Evolutionary conservation across 1,140 invertebrate genomes (phyloP).

Genomic region (Zeugodacus cucurbitae): DNA sequence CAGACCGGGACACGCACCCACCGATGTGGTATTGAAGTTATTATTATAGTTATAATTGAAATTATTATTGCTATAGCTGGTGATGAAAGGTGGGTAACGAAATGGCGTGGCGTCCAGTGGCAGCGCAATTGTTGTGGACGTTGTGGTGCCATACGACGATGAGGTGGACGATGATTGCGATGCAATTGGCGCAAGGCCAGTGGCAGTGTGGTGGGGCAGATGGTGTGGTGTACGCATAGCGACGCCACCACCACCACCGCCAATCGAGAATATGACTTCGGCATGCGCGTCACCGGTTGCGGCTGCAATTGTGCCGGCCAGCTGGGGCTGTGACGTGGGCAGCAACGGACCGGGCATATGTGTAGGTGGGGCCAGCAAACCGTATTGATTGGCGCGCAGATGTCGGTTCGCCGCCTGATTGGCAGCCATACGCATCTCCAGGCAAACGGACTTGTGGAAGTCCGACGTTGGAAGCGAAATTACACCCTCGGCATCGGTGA

Average conservation of each 20-base stretch:
- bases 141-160: conserved; percentile 63
- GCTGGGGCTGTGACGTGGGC: conserved; percentile 33
- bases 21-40: conserved; percentile 66
- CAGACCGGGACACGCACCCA: conserved; percentile 45
- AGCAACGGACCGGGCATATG: background rate
- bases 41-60: conserved; percentile 68
- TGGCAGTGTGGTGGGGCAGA: conserved; percentile 45
- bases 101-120: conserved; percentile 60
- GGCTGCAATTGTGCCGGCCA: conserved; percentile 26
- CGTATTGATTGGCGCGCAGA: conserved; percentile 51
- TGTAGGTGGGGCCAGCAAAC: conserved; percentile 48
- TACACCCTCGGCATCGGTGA: conserved; percentile 85
- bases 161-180: conserved; percentile 62
- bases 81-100: conserved; percentile 48
- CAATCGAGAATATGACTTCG: conserved; percentile 39
- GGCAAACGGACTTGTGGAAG: conserved; percentile 79
- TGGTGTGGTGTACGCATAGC: conserved; percentile 35
- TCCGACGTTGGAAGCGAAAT: conserved; percentile 86
- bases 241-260: conserved; percentile 21
- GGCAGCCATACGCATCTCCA: conserved; percentile 74
- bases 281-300: conserved; percentile 33
- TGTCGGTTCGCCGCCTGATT: conserved; percentile 53
- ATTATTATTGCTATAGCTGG: conserved; percentile 51
- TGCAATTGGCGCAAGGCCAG: conserved; percentile 47
- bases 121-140: conserved; percentile 61